These are phyloP conservation scores for Porites evermanni DNA, from an alignment of 92 coral and sea anemone species.

Conservation along the genomic window DNA sequence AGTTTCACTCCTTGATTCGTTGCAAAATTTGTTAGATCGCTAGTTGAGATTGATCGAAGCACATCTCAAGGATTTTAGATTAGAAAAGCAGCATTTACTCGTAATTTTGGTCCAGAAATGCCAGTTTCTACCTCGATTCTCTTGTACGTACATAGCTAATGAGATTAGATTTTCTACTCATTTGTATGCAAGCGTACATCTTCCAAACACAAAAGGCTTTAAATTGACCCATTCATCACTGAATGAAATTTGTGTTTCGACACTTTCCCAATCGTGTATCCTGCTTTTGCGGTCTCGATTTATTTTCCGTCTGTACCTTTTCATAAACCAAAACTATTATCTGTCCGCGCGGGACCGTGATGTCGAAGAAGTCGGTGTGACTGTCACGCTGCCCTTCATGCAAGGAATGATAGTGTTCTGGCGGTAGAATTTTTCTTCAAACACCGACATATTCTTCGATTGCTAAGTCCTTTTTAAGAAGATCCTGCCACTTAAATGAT, in stretches of 20 bases:
- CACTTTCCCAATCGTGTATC: neutral
- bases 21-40: neutral
- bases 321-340: neutral
- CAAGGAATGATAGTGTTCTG: neutral
- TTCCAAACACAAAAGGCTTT: neutral
- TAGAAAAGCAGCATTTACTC: neutral
- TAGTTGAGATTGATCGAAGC: neutral
- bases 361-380: no score
- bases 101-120: neutral
- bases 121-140: neutral
- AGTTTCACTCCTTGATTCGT: neutral
- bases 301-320: neutral
- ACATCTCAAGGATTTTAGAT: neutral
- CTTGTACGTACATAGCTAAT: neutral
- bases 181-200: constrained; percentile 10
- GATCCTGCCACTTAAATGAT: neutral
- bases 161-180: neutral
- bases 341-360: no score
- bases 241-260: neutral
- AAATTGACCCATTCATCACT: neutral
- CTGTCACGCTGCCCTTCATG: neutral
- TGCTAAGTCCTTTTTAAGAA: neutral
- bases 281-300: neutral
- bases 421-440: neutral
- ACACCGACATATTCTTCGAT: neutral